A percentile compares a stretch with the other conserved stretches of the same genome.
phyloP scores from a whole-genome alignment of 2,797 vertebrate species.

The Botia kubotai region DNA sequence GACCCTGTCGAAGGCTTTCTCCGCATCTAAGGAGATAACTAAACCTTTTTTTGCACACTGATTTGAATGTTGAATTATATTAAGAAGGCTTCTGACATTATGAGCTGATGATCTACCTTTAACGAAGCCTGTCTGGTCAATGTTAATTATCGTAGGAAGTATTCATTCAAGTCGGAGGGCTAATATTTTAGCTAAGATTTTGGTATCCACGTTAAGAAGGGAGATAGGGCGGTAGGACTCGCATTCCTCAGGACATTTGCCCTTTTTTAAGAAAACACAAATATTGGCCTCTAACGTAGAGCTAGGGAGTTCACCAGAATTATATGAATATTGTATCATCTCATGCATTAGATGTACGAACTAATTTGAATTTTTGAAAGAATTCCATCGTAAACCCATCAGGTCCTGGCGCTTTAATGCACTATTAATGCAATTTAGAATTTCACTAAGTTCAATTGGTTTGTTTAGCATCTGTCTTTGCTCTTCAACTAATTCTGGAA shows the following conservation, averaged over 20 bases:
- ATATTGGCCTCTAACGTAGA: neutral
- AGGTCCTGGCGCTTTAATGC: too few species aligned
- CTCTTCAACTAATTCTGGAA: too few species aligned
- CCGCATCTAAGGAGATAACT: neutral
- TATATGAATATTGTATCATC: too few species aligned
- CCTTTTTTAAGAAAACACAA: neutral
- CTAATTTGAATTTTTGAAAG: too few species aligned
- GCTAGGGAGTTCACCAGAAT: too few species aligned
- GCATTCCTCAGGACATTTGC: too few species aligned
- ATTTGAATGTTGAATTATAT: neutral
- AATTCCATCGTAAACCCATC: too few species aligned
- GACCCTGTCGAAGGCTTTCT: neutral
- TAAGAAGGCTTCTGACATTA: neutral
- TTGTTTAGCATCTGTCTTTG: conserved; percentile 8
- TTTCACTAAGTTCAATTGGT: too few species aligned
- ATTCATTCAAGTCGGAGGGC: neutral
- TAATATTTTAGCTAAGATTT: neutral
- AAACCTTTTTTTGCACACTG: neutral
- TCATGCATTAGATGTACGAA: too few species aligned
- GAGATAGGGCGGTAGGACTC: neutral
- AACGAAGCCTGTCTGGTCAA: neutral
- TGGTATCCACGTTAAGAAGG: neutral
- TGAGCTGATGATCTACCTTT: neutral
- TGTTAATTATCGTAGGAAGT: neutral
- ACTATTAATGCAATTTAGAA: too few species aligned